These are phyloP conservation scores for Chelidonichthys spinosus DNA, from an alignment of 2,797 vertebrate genomes.

Conservation along the genomic window DNA sequence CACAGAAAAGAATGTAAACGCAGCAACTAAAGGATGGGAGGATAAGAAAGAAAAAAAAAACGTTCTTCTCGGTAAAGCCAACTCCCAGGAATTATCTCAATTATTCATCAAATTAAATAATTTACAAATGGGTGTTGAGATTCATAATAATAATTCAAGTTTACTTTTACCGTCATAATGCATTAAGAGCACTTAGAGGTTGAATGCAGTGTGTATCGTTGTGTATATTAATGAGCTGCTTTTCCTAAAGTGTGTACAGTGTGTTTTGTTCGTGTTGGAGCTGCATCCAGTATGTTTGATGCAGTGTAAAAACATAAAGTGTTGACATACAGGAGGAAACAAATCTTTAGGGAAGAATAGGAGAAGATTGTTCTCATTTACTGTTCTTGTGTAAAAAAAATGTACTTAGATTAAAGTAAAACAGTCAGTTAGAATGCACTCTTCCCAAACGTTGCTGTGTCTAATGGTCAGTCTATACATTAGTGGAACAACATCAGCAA, in stretches of 20 bases:
- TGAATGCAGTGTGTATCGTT: neutral
- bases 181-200: constrained; percentile 47
- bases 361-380: neutral
- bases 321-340: neutral
- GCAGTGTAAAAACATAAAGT: constrained; percentile 1
- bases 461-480: neutral
- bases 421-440: neutral
- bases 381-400: neutral
- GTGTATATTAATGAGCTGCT: neutral
- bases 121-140: constrained; percentile 6
- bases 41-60: neutral
- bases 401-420: neutral
- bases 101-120: constrained; percentile 44
- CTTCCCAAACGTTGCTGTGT: too few relatives aligned
- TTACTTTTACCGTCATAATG: neutral
- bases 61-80: constrained; percentile 21
- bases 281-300: constrained; percentile 4
- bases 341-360: constrained; percentile 3
- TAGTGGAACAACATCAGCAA: neutral
- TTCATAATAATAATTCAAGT: constrained; percentile 2
- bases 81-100: constrained; percentile 10
- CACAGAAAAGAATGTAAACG: neutral
- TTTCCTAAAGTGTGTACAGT: constrained; percentile 27
- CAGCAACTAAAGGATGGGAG: neutral
- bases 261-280: constrained; percentile 3